Evolutionary conservation across 2,888 invertebrate genomes (phyloP).

Genomic region (Caenorhabditis sp.): DNA sequence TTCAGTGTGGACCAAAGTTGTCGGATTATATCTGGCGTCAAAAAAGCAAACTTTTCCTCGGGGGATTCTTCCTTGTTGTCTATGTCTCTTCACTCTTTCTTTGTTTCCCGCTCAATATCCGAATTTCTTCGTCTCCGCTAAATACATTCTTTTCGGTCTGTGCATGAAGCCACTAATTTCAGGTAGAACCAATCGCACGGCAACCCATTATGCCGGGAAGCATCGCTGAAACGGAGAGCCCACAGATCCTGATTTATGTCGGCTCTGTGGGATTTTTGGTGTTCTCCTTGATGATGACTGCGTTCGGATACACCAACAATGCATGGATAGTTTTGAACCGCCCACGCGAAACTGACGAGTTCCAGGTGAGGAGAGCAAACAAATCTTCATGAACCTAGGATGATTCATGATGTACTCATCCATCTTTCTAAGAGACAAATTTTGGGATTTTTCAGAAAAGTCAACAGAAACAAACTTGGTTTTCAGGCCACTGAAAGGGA

Average conservation of each 20-base stretch:
- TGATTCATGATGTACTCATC: neutral
- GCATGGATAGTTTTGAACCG: conserved; percentile 50
- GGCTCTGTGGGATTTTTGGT: conserved; percentile 37
- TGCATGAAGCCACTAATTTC: conserved; percentile 3
- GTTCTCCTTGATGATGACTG: conserved; percentile 41
- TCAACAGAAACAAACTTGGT: too few species aligned
- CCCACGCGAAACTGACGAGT: conserved; percentile 24
- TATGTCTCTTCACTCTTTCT: neutral
- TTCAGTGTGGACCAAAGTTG: conserved; percentile 8
- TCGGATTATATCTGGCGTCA: conserved; percentile 38
- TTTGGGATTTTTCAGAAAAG: too few species aligned
- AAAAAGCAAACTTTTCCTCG: conserved; percentile 24
- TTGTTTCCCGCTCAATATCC: conserved; percentile 4
- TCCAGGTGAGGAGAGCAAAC: conserved; percentile 59
- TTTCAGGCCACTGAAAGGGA: too few species aligned
- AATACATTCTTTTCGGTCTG: neutral
- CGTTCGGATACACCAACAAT: conserved; percentile 52
- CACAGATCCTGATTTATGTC: conserved; percentile 34
- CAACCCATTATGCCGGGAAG: conserved; percentile 44
- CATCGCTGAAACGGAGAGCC: conserved; percentile 18
- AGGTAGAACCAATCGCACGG: neutral
- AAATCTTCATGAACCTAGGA: too few species aligned
- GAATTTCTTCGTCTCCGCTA: neutral
- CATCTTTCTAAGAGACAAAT: too few species aligned
- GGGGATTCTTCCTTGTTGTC: conserved; percentile 15